Percentiles rank a stretch among this genome's conserved stretches.
Conservation (phyloP, 2,888 invertebrate genomes). For the Alloplasta piceator region DNA sequence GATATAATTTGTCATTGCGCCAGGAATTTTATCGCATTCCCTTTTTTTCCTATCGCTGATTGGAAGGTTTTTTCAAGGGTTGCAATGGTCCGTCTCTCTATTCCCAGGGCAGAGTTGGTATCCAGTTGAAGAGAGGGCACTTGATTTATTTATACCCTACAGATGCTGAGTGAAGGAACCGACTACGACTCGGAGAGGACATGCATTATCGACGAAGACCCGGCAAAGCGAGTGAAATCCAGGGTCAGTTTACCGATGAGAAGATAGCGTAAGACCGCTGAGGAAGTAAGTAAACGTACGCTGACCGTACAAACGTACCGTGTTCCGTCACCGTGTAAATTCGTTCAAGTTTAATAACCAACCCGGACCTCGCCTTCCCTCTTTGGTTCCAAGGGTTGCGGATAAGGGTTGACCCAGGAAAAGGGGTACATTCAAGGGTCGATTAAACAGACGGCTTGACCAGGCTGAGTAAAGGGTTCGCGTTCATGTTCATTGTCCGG, state of each 20-base stretch:
- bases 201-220: conserved; percentile 50
- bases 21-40: not conserved
- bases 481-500: conserved; percentile 68
- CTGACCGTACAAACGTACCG: not conserved
- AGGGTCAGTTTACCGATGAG: conserved; percentile 55
- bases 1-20: conserved; percentile 54
- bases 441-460: conserved; percentile 76
- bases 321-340: not conserved
- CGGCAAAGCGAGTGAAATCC: conserved; percentile 51
- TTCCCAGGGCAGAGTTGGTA: not conserved
- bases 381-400: conserved; percentile 30
- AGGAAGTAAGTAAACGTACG: conserved; percentile 21
- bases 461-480: conserved; percentile 60
- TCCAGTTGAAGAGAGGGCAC: not conserved
- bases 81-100: not conserved
- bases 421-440: conserved; percentile 43
- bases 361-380: conserved; percentile 37
- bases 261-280: conserved; percentile 2
- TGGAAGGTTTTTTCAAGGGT: not conserved
- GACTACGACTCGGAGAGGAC: not conserved
- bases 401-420: conserved; percentile 44
- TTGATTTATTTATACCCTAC: conserved; percentile 47
- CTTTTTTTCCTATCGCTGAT: not conserved
- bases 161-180: conserved; percentile 14
- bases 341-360: conserved; percentile 59